Base-by-base conservation (phyloP, 2,113 vertebrate species). In the Hirundichthys speculiger region DNA sequence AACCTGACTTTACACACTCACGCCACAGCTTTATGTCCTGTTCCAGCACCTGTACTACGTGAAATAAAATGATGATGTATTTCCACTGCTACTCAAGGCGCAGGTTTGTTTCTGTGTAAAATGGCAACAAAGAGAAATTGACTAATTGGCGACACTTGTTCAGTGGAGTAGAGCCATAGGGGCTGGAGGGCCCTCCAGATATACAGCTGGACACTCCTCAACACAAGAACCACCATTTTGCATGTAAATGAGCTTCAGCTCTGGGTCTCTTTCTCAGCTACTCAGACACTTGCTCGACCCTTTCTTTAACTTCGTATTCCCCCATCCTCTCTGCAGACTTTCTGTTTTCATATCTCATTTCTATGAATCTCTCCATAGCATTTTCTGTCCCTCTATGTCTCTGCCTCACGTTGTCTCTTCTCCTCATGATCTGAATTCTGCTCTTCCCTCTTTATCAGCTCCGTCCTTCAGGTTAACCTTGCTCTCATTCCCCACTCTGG, bases 391-490 rank as follows among this genome's bases (percentile, higher is more conserved):
- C 47, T 25, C 48, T 20, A 7, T 48, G 41, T 63, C 18, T 40
- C 13, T 70, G 47, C 42, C 42, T 46, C 61, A 19, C 9, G 0
- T 14, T 12, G 12, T n/a, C 3, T 21, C 15, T 25, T 45, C 19
- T 73, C 51, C 40, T 70, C 64, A 57, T 66, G 52, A 78, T 88
- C 76, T 75, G 58, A 73, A 89, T 88, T 86, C 82, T 76, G 61
- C 69, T 73, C 80, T 64, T 55, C 59, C 48, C 71, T 34, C 74
- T 15, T 19, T 41, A 77, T 67, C 69, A 53, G 25, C 58, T 50
- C 69, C 16, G 69, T 77, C 84, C 83, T 90, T 83, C 73, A 69
- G 6, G 41, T 49, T 84, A 74, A 86, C 84, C 87, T 89, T 87
- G 70, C 43, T 82, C 76, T 85, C 76, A 56, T 87, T 84, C 50